Conservation (phyloP, 2,797 vertebrate genomes). For the Phrynocephalus guinanensis region DNA sequence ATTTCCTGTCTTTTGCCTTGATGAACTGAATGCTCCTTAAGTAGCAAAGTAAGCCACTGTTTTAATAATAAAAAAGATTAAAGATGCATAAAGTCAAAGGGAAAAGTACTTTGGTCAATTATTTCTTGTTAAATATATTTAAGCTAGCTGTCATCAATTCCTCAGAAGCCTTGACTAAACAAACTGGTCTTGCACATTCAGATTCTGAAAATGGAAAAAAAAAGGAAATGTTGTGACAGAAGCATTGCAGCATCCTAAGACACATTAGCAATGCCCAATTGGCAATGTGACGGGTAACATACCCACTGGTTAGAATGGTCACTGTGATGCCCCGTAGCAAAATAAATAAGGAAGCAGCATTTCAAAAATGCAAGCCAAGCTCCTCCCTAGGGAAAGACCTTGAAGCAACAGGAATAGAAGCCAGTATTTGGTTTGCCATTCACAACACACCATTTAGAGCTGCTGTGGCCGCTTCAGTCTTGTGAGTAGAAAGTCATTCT, state of each 20-base stretch:
- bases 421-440: slow-evolving; percentile 73
- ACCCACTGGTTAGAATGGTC: slow-evolving; percentile 53
- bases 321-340: slow-evolving; percentile 69
- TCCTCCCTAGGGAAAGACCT: slow-evolving; percentile 72
- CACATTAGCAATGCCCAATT: slow-evolving; percentile 53
- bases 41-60: slow-evolving; percentile 51
- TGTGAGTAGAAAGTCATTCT: slow-evolving; percentile 73
- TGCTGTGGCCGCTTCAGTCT: slow-evolving; percentile 72
- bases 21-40: slow-evolving; percentile 58
- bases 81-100: slow-evolving; percentile 57
- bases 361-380: slow-evolving; percentile 68
- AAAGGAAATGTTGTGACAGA: slow-evolving; percentile 61
- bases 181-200: slow-evolving; percentile 65
- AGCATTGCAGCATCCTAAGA: slow-evolving; percentile 58
- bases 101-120: slow-evolving; percentile 66
- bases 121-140: slow-evolving; percentile 62
- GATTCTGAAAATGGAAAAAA: slow-evolving; percentile 54
- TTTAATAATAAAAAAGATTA: slow-evolving; percentile 60
- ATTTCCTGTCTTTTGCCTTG: slow-evolving; percentile 47
- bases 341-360: slow-evolving; percentile 68
- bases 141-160: slow-evolving; percentile 60
- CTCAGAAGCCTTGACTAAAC: slow-evolving; percentile 58
- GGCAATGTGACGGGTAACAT: slow-evolving; percentile 41
- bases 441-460: slow-evolving; percentile 76
- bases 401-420: slow-evolving; percentile 71